These are phyloP conservation scores for Tenrec ecaudatus DNA, from an alignment of 2,113 vertebrate species.

Conservation along the genomic window DNA sequence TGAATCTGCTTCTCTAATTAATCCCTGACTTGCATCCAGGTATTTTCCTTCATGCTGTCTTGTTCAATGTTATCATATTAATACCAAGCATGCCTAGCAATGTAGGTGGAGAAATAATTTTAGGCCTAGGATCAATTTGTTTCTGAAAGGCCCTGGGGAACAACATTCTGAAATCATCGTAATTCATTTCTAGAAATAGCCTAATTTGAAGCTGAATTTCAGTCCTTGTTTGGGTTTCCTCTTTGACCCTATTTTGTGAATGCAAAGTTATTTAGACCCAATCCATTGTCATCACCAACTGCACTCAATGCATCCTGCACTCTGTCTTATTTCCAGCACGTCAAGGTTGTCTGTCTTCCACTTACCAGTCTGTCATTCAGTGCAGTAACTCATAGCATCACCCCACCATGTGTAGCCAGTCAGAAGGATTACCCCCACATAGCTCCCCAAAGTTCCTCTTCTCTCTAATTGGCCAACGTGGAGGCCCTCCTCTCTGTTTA, in stretches of 20 bases:
- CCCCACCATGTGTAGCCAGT: too few relatives aligned
- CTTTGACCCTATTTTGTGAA: not conserved
- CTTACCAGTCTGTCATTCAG: not conserved
- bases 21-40: too few relatives aligned
- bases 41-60: too few relatives aligned
- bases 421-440: too few relatives aligned
- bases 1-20: too few relatives aligned
- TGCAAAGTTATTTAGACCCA: not conserved
- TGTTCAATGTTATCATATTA: too few relatives aligned
- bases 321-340: not conserved
- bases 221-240: not conserved
- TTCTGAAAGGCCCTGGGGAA: not conserved
- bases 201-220: not conserved
- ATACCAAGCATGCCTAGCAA: not conserved
- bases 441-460: too few relatives aligned
- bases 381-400: too few relatives aligned
- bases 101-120: not conserved
- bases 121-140: not conserved
- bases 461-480: too few relatives aligned
- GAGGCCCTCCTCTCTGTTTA: too few relatives aligned
- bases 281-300: too few relatives aligned
- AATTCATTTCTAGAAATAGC: constrained; percentile 17
- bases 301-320: not conserved
- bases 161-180: not conserved
- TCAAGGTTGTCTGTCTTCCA: not conserved